Evolutionary conservation across 2,888 invertebrate genomes (phyloP).

Genomic region (Zootermopsis nevadensis): DNA sequence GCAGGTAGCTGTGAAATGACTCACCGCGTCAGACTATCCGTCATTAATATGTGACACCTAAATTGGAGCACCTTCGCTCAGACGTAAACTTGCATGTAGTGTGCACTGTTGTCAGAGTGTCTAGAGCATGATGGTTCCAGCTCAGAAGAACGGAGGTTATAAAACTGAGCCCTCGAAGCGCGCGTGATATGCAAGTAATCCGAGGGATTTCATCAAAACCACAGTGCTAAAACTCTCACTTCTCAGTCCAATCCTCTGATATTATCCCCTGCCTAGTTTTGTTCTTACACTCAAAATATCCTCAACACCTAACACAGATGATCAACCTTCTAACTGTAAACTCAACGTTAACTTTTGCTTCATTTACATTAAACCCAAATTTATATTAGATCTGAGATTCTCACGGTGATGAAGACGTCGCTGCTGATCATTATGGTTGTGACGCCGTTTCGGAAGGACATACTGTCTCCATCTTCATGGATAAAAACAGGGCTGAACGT

Average conservation of each 20-base stretch:
- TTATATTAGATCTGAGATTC: too few relatives aligned
- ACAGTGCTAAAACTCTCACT: background rate
- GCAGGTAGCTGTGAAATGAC: too few relatives aligned
- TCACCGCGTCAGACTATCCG: too few relatives aligned
- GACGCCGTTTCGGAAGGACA: too few relatives aligned
- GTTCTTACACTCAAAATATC: slow-evolving; percentile 1
- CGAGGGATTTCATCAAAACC: background rate
- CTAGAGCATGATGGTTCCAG: background rate
- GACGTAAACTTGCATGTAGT: too few relatives aligned
- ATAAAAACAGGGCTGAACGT: too few relatives aligned
- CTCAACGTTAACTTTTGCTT: background rate
- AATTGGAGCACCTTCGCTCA: too few relatives aligned
- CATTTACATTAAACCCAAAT: background rate
- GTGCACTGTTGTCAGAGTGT: too few relatives aligned
- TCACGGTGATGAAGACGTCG: too few relatives aligned
- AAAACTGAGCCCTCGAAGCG: background rate
- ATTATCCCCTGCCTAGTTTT: background rate
- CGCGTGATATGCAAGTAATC: background rate
- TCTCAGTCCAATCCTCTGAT: background rate
- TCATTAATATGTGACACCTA: too few relatives aligned
- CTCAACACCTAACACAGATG: background rate
- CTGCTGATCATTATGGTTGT: too few relatives aligned
- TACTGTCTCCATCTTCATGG: too few relatives aligned
- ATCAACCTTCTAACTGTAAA: background rate
- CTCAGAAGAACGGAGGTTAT: background rate